A percentile compares a stretch with the other conserved stretches of the same genome.
Conservation (phyloP, 2,888 invertebrate genomes). For the Diploptera punctata region DNA sequence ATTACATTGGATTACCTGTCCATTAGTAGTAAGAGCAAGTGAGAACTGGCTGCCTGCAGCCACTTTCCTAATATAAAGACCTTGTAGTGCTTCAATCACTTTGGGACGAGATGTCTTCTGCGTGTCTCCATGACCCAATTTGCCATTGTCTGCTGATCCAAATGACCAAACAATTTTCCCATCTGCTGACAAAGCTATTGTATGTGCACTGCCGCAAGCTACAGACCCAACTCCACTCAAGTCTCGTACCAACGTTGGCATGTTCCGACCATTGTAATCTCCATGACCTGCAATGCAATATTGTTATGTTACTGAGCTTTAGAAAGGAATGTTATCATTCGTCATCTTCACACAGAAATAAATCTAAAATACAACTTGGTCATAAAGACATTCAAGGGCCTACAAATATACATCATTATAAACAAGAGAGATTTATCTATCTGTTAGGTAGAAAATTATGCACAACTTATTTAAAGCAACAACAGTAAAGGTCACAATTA, state of each 20-base stretch:
- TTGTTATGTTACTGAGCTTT: too few relatives aligned
- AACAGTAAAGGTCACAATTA: too few relatives aligned
- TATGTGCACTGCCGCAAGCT: conserved; percentile 63
- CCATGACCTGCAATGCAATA: conserved; percentile 60
- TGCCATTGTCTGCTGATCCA: conserved; percentile 64
- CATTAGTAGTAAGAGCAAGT: conserved; percentile 60
- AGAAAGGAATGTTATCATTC: too few relatives aligned
- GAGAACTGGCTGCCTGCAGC: conserved; percentile 63
- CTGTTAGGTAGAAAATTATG: too few relatives aligned
- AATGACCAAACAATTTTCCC: conserved; percentile 65
- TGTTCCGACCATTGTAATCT: conserved; percentile 62
- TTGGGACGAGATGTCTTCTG: conserved; percentile 62
- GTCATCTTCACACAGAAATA: too few relatives aligned
- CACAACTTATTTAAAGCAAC: too few relatives aligned
- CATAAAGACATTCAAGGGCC: too few relatives aligned
- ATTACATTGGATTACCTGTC: too few relatives aligned
- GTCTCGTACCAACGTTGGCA: conserved; percentile 65
- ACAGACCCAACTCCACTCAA: conserved; percentile 63
- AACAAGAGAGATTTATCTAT: too few relatives aligned
- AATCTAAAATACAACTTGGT: too few relatives aligned
- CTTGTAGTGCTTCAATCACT: conserved; percentile 64
- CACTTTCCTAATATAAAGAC: conserved; percentile 62
- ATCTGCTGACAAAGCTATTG: conserved; percentile 60
- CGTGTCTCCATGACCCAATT: conserved; percentile 59
- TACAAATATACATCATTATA: too few relatives aligned